Evolutionary conservation across 2,888 invertebrate genomes (phyloP).

Genomic region (Sepiola atlantica): DNA sequence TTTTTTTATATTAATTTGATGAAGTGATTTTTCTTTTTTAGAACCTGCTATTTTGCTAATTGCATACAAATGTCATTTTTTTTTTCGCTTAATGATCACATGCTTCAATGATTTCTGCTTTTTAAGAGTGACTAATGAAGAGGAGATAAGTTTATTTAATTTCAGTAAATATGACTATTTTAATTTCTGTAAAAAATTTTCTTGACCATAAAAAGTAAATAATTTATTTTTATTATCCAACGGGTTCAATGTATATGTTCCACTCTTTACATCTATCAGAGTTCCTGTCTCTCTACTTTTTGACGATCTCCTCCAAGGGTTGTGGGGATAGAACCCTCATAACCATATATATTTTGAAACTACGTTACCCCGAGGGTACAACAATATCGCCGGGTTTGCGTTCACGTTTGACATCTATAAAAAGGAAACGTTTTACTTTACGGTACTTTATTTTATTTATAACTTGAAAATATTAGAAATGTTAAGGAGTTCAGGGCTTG

Average conservation of each 20-base stretch:
- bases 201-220: not conserved
- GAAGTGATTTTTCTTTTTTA: not conserved
- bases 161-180: not conserved
- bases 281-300: too few relatives aligned
- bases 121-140: not conserved
- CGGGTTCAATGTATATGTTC: not conserved
- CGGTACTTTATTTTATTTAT: too few relatives aligned
- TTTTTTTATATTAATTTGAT: not conserved
- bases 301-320: too few relatives aligned
- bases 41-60: not conserved
- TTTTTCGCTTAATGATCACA: not conserved
- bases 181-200: not conserved
- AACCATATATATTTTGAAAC: too few relatives aligned
- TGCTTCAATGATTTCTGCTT: not conserved
- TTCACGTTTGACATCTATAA: too few relatives aligned
- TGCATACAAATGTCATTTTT: conserved; percentile 22
- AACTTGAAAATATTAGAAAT: too few relatives aligned
- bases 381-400: too few relatives aligned
- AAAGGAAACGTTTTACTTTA: too few relatives aligned
- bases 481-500: too few relatives aligned
- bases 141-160: conserved; percentile 8
- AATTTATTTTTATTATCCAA: not conserved
- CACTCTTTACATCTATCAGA: not conserved
- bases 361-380: too few relatives aligned
- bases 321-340: too few relatives aligned